A percentile compares a stretch with the other conserved stretches of the same genome.
These are phyloP conservation scores for Syritta pipiens DNA, from an alignment of 2,888 invertebrate species.

Conservation along the genomic window DNA sequence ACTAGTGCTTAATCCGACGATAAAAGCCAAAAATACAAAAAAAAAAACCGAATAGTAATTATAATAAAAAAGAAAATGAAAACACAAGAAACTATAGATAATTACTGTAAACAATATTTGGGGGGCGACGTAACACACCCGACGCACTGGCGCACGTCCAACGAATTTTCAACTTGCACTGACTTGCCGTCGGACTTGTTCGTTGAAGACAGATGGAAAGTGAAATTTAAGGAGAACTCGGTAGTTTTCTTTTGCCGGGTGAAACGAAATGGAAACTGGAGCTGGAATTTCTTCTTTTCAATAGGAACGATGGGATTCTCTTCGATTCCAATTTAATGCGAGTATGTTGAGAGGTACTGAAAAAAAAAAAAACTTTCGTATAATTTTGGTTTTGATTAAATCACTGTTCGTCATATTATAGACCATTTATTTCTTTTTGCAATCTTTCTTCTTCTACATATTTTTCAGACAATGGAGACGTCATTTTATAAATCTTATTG, in stretches of 20 bases:
- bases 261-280: slow-evolving; percentile 10
- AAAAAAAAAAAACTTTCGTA: background rate
- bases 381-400: no score
- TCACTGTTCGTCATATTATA: no score
- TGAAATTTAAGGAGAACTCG: slow-evolving; percentile 8
- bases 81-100: slow-evolving; percentile 50
- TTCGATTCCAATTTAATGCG: background rate
- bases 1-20: background rate
- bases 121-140: slow-evolving; percentile 51
- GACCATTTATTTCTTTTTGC: no score
- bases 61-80: slow-evolving; percentile 9
- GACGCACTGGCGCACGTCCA: slow-evolving; percentile 41
- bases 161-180: slow-evolving; percentile 50
- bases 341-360: background rate
- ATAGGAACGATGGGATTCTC: background rate
- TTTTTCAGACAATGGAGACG: no score
- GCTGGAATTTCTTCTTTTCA: background rate
- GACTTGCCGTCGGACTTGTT: slow-evolving; percentile 16
- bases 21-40: slow-evolving; percentile 7
- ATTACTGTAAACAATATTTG: slow-evolving; percentile 61
- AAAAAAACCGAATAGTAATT: slow-evolving; percentile 1
- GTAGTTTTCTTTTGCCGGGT: background rate
- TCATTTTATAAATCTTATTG: no score
- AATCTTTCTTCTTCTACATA: no score
- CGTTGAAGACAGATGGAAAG: slow-evolving; percentile 5